Evolutionary conservation across 2,113 vertebrate species (phyloP).

Genomic region (Loxodonta africana): DNA sequence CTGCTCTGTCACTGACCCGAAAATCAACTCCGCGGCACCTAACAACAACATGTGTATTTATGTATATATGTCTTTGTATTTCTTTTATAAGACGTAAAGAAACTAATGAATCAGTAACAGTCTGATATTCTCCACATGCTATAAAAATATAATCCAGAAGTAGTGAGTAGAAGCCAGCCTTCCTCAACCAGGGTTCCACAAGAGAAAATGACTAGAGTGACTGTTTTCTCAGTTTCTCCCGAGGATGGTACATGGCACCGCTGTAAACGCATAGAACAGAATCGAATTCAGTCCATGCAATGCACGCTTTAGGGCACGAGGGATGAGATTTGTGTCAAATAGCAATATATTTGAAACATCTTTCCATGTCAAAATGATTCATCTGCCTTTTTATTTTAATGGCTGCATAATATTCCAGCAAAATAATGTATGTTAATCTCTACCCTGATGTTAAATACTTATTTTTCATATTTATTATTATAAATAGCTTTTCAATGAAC

Average conservation of each 20-base stretch:
- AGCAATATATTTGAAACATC: background rate
- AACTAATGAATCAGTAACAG: background rate
- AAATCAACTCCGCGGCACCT: background rate
- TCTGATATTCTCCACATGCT: background rate
- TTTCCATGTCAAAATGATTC: background rate
- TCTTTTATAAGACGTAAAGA: background rate
- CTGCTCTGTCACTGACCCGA: no score
- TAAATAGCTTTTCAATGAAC: background rate
- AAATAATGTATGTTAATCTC: background rate
- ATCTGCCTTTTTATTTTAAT: slow-evolving; percentile 30
- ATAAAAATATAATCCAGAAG: background rate
- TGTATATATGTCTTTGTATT: background rate
- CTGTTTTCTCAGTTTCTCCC: background rate
- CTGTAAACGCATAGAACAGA: background rate
- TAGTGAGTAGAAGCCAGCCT: background rate
- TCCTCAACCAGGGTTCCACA: background rate
- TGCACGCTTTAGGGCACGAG: background rate
- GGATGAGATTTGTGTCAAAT: background rate
- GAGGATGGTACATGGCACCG: background rate
- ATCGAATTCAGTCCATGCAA: background rate
- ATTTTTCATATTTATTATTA: background rate
- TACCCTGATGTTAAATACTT: background rate
- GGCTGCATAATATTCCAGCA: background rate
- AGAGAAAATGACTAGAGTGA: background rate
- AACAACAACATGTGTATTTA: background rate